These are phyloP conservation scores for Brachyhypopomus occidentalis DNA, from an alignment of 2,113 vertebrate genomes.

Conservation along the genomic window DNA sequence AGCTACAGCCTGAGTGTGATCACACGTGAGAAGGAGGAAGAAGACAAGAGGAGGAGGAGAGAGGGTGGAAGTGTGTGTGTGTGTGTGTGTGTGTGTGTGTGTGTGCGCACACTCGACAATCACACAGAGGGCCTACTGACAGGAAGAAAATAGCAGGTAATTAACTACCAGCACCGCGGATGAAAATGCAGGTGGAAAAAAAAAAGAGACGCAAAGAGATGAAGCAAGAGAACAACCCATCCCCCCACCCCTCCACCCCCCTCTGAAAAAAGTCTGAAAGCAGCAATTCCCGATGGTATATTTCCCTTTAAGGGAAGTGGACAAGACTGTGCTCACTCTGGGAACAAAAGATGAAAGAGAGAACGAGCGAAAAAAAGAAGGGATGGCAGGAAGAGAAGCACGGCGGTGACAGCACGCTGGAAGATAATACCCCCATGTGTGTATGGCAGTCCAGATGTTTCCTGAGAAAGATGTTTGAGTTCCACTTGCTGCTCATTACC, in stretches of 20 bases:
- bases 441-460: slow-evolving; percentile 8
- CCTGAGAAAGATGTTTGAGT: background rate
- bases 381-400: slow-evolving; percentile 2
- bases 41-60: slow-evolving; percentile 37
- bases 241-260: background rate
- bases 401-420: background rate
- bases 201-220: background rate
- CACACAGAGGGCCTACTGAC: slow-evolving; percentile 17
- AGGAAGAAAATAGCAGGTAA: slow-evolving; percentile 26
- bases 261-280: slow-evolving; percentile 4
- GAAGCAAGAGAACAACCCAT: background rate
- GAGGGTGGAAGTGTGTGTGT: slow-evolving; percentile 24
- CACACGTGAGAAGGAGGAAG: slow-evolving; percentile 13
- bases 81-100: slow-evolving; percentile 16
- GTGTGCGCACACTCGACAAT: background rate
- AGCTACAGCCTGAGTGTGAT: slow-evolving; percentile 30
- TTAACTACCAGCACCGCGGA: slow-evolving; percentile 5
- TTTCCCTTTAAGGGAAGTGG: background rate
- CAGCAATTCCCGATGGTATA: background rate
- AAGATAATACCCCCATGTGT: background rate
- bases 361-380: background rate
- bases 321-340: background rate
- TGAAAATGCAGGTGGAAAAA: background rate
- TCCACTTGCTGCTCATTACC: background rate
- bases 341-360: slow-evolving; percentile 14